phyloP scores from a whole-genome alignment of 2,888 invertebrate genomes.

The Xylocampa areola region DNA sequence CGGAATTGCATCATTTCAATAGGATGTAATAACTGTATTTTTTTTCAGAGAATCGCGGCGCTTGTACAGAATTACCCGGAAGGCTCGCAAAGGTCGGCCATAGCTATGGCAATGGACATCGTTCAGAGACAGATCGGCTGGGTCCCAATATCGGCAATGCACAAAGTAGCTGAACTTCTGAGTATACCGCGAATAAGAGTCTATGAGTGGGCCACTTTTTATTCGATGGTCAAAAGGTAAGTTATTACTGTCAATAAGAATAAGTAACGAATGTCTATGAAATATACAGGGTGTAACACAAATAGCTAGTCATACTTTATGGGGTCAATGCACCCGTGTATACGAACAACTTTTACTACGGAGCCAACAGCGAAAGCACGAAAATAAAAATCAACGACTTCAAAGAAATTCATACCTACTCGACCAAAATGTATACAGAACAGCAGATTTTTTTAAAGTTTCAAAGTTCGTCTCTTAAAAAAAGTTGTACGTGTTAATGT shows the following conservation, averaged over 20 bases:
- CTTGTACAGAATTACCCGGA: constrained; percentile 78
- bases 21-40: not conserved
- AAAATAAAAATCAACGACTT: too few relatives aligned
- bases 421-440: too few relatives aligned
- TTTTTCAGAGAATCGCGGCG: constrained; percentile 75
- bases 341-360: too few relatives aligned
- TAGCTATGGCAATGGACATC: constrained; percentile 75
- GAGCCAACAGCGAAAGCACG: too few relatives aligned
- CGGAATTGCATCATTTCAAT: too few relatives aligned
- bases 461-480: too few relatives aligned
- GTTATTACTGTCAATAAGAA: not conserved
- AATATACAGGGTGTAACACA: too few relatives aligned
- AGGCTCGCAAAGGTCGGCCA: constrained; percentile 74
- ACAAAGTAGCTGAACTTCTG: constrained; percentile 79
- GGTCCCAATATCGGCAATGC: constrained; percentile 85
- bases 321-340: too few relatives aligned
- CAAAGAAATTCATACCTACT: too few relatives aligned
- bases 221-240: constrained; percentile 81
- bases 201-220: constrained; percentile 82
- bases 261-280: not conserved
- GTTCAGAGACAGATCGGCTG: constrained; percentile 84
- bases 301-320: too few relatives aligned
- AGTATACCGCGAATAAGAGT: constrained; percentile 80
- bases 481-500: too few relatives aligned
- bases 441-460: too few relatives aligned